Evolutionary conservation across 2,888 invertebrate species (phyloP).

Genomic region (Oasisia sp.): DNA sequence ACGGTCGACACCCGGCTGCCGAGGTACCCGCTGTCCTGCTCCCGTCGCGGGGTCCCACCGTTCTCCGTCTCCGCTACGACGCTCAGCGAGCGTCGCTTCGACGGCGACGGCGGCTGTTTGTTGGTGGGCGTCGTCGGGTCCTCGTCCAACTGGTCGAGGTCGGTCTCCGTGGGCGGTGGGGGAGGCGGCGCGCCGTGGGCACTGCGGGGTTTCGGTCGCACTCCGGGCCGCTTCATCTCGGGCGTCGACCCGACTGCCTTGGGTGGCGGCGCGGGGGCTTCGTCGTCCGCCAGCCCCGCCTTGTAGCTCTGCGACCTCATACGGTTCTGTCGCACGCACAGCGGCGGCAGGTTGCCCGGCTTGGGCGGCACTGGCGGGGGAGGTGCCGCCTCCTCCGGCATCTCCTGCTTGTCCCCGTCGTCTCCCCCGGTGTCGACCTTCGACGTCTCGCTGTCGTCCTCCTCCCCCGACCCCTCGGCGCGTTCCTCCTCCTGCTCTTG

Average conservation of each 20-base stretch:
- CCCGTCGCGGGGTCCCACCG: background rate
- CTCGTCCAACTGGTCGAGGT: background rate
- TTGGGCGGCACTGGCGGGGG: constrained; percentile 47
- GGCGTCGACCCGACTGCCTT: constrained; percentile 7
- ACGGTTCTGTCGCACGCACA: constrained; percentile 19
- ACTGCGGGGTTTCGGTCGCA: background rate
- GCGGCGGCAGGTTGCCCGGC: constrained; percentile 40
- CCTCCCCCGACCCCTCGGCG: constrained; percentile 7
- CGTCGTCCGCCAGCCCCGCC: background rate
- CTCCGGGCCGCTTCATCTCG: background rate
- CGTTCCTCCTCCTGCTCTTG: constrained; percentile 37
- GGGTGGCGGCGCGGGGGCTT: constrained; percentile 22
- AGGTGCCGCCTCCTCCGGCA: constrained; percentile 26
- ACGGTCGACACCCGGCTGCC: background rate
- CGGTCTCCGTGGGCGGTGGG: constrained; percentile 17
- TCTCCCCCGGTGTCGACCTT: background rate
- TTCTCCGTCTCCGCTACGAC: background rate
- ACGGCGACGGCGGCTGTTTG: background rate
- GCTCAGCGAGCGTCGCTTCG: background rate
- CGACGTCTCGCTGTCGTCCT: background rate
- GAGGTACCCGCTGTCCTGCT: background rate
- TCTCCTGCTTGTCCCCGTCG: background rate
- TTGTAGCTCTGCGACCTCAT: background rate
- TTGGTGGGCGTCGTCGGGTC: background rate
- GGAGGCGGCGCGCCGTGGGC: constrained; percentile 20